phyloP scores from a whole-genome alignment of 2,113 vertebrate species.

The Piaya cayana region DNA sequence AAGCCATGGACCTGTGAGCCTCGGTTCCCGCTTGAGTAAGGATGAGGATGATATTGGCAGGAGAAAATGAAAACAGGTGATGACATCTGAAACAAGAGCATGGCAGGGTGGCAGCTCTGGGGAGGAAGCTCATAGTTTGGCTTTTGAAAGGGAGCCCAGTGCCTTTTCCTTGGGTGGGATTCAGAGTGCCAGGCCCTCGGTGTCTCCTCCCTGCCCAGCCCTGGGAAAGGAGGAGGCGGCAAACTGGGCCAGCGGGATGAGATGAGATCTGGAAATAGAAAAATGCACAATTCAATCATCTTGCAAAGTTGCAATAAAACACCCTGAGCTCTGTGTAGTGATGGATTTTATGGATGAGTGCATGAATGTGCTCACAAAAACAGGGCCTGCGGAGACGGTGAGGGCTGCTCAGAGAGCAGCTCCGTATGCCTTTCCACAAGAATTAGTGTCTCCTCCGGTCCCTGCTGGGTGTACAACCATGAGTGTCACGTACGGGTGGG shows the following conservation, averaged over 20 bases:
- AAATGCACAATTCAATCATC: neutral
- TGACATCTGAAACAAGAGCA: neutral
- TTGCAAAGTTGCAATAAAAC: neutral
- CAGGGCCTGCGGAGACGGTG: accelerated
- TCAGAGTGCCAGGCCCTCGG: accelerated
- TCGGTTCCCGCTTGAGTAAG: neutral
- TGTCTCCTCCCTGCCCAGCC: neutral
- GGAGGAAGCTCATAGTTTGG: neutral
- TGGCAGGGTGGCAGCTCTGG: neutral
- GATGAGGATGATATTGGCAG: neutral
- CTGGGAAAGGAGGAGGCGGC: neutral
- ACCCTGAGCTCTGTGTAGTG: accelerated
- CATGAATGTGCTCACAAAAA: neutral
- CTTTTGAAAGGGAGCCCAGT: neutral
- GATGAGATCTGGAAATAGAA: neutral
- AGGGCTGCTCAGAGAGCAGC: neutral
- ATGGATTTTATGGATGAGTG: neutral
- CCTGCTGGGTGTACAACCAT: accelerated
- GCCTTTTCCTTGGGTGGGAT: neutral
- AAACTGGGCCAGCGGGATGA: neutral
- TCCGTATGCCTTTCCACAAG: accelerated
- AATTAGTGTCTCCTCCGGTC: neutral
- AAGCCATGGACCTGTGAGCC: neutral
- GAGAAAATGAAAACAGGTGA: neutral
- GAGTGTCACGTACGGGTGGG: accelerated